Base-by-base conservation (phyloP, 2,113 vertebrate species). In the Glaucomys volans region DNA sequence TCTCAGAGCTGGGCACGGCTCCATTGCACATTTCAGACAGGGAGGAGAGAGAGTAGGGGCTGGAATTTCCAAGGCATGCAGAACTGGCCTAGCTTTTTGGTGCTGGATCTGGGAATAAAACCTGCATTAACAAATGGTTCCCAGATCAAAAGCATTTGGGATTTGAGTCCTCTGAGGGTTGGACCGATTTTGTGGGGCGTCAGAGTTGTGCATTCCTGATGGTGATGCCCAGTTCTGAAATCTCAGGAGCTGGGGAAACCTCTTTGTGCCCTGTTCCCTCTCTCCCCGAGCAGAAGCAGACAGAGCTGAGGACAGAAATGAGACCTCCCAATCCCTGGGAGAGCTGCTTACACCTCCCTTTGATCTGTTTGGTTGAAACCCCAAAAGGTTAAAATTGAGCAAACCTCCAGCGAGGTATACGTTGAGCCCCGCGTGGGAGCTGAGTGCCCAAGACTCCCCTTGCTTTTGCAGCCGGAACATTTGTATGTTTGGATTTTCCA, bases 401-500 rank as follows among this genome's bases (percentile, higher is more conserved):
- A 76, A 76, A 9, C 52, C 83, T 44, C 8, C 0, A 0, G 59
- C 2, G 3, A 1, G 2, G 75, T 67, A 4, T 62, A 66, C 11
- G 1, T 37, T 22, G 50, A 50, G 76, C 91, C 82, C 69, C 77
- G 81, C 81, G 50, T 54, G 12, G 81, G 75, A 40, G 69, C 81
- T 2, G 4, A 59, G 50, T 42, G 76, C 89, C 80, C 1, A 22
- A 2, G 28, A 74, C 75, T 8, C 57, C 42, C 83, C 81, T 74
- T n/a, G 77, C 77, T 64, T 74, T 82, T 71, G 69, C 87, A 69
- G 93, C 69, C 76, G 94, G 83, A 93, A 18, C 96, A 42, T 95
- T 83, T 96, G 97, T 97, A 83, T 97, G 97, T 96, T 97, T 97
- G 97, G 89, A 83, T 95, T 98, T 96, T 97, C 91, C 95, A 91